Conservation (phyloP, 1,140 invertebrate genomes). For the Lepidurus arcticus region DNA sequence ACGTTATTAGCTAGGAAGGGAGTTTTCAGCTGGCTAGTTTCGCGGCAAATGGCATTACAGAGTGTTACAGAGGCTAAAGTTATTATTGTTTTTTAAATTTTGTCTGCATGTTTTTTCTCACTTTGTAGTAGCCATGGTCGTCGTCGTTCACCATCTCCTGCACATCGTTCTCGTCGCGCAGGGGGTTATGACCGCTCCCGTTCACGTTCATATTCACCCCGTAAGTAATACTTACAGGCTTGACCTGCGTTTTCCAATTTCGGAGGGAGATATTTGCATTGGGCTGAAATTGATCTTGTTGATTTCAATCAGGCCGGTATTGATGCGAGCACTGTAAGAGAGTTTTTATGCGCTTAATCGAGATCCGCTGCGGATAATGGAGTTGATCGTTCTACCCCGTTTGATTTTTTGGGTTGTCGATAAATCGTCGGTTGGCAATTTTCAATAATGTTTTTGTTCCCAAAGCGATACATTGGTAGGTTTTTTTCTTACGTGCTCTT, state of each 20-base stretch:
- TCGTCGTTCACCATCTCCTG: constrained; percentile 58
- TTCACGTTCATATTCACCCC: constrained; percentile 77
- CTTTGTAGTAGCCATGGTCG: constrained; percentile 38
- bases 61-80: neutral
- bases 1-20: neutral
- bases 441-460: neutral
- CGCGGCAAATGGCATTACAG: neutral
- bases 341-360: neutral
- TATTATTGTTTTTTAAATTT: neutral
- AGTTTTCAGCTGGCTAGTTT: constrained; percentile 21
- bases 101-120: neutral
- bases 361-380: neutral
- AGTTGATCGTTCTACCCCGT: neutral
- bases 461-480: neutral
- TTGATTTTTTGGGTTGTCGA: neutral
- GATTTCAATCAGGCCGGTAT: constrained; percentile 30
- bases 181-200: constrained; percentile 63
- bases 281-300: too few relatives aligned
- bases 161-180: constrained; percentile 41
- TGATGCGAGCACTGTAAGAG: constrained; percentile 25
- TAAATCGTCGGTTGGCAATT: neutral
- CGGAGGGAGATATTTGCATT: constrained; percentile 3
- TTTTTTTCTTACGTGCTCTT: constrained; percentile 14
- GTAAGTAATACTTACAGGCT: constrained; percentile 54
- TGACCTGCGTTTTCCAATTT: neutral